A percentile compares a stretch with the other conserved stretches of the same genome.
phyloP scores from a whole-genome alignment of 2,888 invertebrate species.

The Hipparchia semele region DNA sequence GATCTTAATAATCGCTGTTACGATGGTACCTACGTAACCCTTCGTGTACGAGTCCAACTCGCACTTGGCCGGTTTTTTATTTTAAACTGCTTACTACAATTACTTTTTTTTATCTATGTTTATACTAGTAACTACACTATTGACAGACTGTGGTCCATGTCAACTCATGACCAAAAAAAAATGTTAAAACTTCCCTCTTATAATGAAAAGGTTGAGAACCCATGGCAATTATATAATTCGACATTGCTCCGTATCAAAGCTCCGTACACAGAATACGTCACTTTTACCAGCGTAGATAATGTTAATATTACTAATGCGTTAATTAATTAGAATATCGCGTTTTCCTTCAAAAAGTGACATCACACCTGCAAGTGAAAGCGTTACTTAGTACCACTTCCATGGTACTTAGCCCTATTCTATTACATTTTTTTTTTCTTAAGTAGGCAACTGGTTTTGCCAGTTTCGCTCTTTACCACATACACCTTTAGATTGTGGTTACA shows the following conservation, averaged over 20 bases:
- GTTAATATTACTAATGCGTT: constrained; percentile 29
- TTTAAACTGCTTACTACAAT: too few relatives aligned
- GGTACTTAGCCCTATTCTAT: not conserved
- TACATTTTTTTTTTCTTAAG: not conserved
- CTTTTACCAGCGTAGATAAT: constrained; percentile 27
- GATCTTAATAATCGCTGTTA: too few relatives aligned
- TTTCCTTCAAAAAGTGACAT: constrained; percentile 26
- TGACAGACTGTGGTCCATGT: too few relatives aligned
- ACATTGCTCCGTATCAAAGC: constrained; percentile 19
- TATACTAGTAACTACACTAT: too few relatives aligned
- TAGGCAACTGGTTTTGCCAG: not conserved
- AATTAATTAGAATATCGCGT: constrained; percentile 36
- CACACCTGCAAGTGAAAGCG: constrained; percentile 40
- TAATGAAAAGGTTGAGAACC: too few relatives aligned
- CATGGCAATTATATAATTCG: not conserved
- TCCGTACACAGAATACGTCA: not conserved
- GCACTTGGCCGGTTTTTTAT: too few relatives aligned
- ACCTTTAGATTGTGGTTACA: not conserved
- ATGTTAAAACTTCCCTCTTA: too few relatives aligned
- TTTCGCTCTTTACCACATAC: not conserved
- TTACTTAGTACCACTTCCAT: not conserved
- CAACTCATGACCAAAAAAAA: too few relatives aligned
- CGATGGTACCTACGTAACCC: too few relatives aligned
- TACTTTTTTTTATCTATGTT: too few relatives aligned
- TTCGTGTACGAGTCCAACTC: too few relatives aligned